Evolutionary conservation across 2,888 invertebrate genomes (phyloP), one percentile per base, ranked within the genome.

Genomic region (Artemia sp.): DNA sequence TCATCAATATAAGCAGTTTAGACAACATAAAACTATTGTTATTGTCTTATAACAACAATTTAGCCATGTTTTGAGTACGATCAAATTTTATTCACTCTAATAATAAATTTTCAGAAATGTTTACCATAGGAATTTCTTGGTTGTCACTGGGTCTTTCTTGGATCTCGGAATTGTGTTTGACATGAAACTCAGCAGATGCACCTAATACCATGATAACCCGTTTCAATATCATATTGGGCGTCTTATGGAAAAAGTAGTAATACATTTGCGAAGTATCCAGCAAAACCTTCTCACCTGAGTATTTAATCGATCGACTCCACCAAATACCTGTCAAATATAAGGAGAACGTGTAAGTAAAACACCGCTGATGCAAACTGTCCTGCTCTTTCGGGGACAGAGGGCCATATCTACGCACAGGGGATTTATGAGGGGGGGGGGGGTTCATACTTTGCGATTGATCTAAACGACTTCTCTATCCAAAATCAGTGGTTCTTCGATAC

Each of bases 231-330:
- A 97, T 96, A 72, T 89, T 88, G 0, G 95, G 92, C 9, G 94
- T 95, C 81, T 94, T 94, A 77, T 93, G 89, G 78, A 97, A 90
- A 79, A 93, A 96, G 77, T 88, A 92, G 78, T 90, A 92, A 79
- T 95, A 98, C 82, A 97, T 85, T 78, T 93, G 89, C 8, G 94
- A 92, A n/a, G 98, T 99, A 76, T 95, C 92, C 72, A 98, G 80
- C 12, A 99, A 81, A 2, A 96, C 94, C 83, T 95, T 91, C 78
- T 98, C 97, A 72, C 94, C 94, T 70, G 94, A 94, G 80, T 90
- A 99, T 75, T 92, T 87, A 74, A 97, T 97, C 72, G 95, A 95
- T 71, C 91, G 86, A 79, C 97, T 96, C 98, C 98, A 98, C 98
- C 98, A 98, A 74, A 90, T 90, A 68, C 97, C 97, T 58, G 79